Conservation (phyloP, 1,140 invertebrate genomes). For the Lamellibrachia luymesi region DNA sequence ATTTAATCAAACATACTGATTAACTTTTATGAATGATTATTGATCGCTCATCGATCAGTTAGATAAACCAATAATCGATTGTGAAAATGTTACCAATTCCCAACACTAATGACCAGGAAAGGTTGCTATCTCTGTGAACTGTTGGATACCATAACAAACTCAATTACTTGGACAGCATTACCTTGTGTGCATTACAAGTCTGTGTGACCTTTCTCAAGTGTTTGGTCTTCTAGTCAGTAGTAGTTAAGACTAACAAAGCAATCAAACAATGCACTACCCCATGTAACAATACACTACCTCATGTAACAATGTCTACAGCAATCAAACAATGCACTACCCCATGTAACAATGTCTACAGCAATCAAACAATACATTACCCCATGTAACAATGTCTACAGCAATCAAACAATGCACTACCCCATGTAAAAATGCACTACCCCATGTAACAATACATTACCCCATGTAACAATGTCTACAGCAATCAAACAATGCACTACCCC, state of each 20-base stretch:
- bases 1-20: too few relatives aligned
- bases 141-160: neutral
- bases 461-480: neutral
- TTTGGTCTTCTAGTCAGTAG: neutral
- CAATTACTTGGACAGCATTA: neutral
- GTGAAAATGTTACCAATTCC: too few relatives aligned
- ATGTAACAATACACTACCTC: neutral
- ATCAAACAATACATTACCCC: neutral
- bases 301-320: neutral
- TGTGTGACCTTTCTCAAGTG: neutral
- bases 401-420: neutral
- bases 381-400: neutral
- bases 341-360: neutral
- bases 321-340: neutral
- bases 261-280: neutral
- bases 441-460: neutral
- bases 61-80: too few relatives aligned
- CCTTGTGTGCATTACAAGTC: neutral
- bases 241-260: neutral
- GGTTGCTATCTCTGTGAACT: neutral
- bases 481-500: neutral
- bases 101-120: neutral
- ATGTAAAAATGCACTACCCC: too few relatives aligned
- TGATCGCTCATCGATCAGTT: too few relatives aligned
- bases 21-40: too few relatives aligned